Evolutionary conservation across 1,140 invertebrate species (phyloP), one percentile per base, ranked within the genome.

Genomic region (Lordiphosa mommai): DNA sequence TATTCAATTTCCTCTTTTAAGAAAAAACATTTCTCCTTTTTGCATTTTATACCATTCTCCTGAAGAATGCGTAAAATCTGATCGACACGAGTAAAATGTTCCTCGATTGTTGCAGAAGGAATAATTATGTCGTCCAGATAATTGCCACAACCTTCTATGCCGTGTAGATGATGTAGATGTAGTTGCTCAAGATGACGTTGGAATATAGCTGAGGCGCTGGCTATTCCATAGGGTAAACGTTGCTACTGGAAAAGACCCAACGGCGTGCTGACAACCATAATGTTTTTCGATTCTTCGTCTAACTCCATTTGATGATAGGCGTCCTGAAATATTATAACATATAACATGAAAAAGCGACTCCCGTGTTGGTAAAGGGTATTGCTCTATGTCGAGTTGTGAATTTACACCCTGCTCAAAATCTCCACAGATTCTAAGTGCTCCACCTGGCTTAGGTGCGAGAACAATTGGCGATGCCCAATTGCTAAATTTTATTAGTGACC

Each of bases 51-150:
- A 40, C 23, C 47, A 40, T 46, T 43, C 4, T 14, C 10, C n/a
- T 43, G 32, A 20, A 47, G 59, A 48, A 61, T 49, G 13, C 79
- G 47, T 14, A 90, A 51, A 3, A 90, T 51, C 37, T 61, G 36
- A 23, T 29, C 36, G 10, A 90, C 44, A 17, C 56, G 73, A 23
- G 59, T 16, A 50, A 85, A 77, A 61, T 88, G 70, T 41, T 85
- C 49, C 14, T 57, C 57, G 40, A 46, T 53, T 9, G 56, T 74
- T 30, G 32, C 1, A 5, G 33, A 85, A 23, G 47, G 52, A 3
- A 89, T 52, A 2, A 89, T 38, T 7, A 89, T 69, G 44, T 89
- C 88, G 64, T 89, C 88, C 55, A 87, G 40, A 34, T 88, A 88
- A 7, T 84, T 61, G 23, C 58, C 63, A 12, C 89, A 72, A n/a